Evolutionary conservation across 2,888 invertebrate species (phyloP).

Genomic region (Lordiphosa fenestrarum): DNA sequence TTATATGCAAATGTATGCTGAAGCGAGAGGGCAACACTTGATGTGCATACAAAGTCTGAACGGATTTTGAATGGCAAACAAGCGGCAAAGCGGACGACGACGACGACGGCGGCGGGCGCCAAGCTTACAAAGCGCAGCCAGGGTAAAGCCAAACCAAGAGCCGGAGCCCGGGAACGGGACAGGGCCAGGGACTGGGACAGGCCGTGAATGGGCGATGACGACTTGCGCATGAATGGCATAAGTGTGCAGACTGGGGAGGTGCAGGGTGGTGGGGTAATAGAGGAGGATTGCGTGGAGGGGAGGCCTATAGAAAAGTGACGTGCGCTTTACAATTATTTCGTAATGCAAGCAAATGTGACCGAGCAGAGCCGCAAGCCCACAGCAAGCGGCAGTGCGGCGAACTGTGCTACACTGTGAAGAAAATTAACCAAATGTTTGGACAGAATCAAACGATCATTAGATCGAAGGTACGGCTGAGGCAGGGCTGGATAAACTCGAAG

Average conservation of each 20-base stretch:
- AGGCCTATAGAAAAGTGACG: conserved; percentile 73
- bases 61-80: conserved; percentile 76
- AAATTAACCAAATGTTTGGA: neutral
- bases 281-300: conserved; percentile 4
- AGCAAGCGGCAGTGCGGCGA: conserved; percentile 13
- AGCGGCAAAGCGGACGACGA: conserved; percentile 46
- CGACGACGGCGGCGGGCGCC: conserved; percentile 12
- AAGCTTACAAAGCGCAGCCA: conserved; percentile 43
- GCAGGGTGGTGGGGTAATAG: conserved; percentile 11
- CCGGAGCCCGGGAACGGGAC: conserved; percentile 16
- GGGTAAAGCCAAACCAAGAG: conserved; percentile 32
- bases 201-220: conserved; percentile 64
- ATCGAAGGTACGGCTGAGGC: no score
- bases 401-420: conserved; percentile 1
- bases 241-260: conserved; percentile 29
- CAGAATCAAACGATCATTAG: no score
- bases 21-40: conserved; percentile 57
- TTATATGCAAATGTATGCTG: conserved; percentile 30
- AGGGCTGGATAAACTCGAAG: no score
- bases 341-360: conserved; percentile 72
- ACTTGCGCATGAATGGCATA: conserved; percentile 71
- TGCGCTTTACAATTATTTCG: conserved; percentile 74
- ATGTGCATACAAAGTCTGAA: conserved; percentile 75
- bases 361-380: conserved; percentile 38
- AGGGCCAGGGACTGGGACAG: conserved; percentile 12